These are phyloP conservation scores for Tholera decimalis DNA, from an alignment of 2,888 invertebrate species.

Conservation along the genomic window DNA sequence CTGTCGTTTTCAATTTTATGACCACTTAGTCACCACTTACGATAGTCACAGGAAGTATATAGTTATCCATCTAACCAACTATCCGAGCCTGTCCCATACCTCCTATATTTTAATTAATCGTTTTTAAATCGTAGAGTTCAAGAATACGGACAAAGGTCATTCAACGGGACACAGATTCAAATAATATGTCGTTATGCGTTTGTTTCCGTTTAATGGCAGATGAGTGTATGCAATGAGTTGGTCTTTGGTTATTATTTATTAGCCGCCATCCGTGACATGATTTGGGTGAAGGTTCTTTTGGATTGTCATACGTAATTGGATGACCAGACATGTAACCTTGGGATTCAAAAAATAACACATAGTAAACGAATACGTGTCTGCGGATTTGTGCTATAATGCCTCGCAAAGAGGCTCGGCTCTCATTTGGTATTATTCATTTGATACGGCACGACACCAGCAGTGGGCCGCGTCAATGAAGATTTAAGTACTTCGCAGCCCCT, in stretches of 20 bases:
- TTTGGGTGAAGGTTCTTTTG: constrained; percentile 41
- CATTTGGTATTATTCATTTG: too few relatives aligned
- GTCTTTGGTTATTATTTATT: constrained; percentile 33
- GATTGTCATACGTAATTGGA: background rate
- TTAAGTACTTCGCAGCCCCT: too few relatives aligned
- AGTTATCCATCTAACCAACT: constrained; percentile 23
- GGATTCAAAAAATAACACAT: background rate
- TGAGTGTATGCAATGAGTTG: constrained; percentile 30
- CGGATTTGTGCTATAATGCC: background rate
- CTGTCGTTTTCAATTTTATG: constrained; percentile 43
- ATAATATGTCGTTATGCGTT: constrained; percentile 37
- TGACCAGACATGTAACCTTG: background rate
- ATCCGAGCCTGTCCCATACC: constrained; percentile 11
- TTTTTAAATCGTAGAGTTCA: constrained; percentile 37
- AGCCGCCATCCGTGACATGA: constrained; percentile 28
- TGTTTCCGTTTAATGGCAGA: constrained; percentile 18
- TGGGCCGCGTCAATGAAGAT: too few relatives aligned
- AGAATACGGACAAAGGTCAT: constrained; percentile 58
- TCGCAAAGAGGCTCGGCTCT: too few relatives aligned
- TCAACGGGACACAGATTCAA: constrained; percentile 46
- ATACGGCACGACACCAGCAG: too few relatives aligned
- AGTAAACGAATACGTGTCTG: background rate
- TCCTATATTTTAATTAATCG: constrained; percentile 35
- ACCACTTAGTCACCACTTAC: constrained; percentile 28
- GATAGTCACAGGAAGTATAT: constrained; percentile 36